Conservation (phyloP, 1,140 invertebrate genomes). For the Vollenhovia emeryi region DNA sequence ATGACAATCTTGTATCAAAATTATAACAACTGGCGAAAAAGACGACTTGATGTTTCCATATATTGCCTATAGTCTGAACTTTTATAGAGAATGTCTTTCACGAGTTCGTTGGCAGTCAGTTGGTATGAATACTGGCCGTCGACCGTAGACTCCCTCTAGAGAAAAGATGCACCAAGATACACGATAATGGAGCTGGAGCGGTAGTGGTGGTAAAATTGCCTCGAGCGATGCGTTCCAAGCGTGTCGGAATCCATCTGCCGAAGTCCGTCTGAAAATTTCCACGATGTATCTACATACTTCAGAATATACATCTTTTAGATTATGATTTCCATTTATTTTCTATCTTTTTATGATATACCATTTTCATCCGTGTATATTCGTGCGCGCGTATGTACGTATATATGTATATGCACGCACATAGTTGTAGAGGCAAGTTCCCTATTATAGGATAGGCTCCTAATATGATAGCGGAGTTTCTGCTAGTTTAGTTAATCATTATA, state of each 20-base stretch:
- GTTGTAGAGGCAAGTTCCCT: too few relatives aligned
- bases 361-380: background rate
- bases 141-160: background rate
- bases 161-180: background rate
- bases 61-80: background rate
- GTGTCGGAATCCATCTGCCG: background rate
- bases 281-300: background rate
- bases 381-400: too few relatives aligned
- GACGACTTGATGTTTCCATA: background rate
- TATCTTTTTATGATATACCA: background rate
- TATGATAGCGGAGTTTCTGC: too few relatives aligned
- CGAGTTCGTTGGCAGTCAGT: background rate
- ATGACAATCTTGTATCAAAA: background rate
- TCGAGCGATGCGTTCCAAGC: too few relatives aligned
- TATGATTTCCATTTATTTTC: background rate
- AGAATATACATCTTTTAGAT: background rate
- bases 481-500: too few relatives aligned
- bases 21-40: background rate
- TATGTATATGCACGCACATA: too few relatives aligned
- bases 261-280: background rate
- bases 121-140: background rate
- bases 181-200: background rate
- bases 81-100: background rate
- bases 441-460: too few relatives aligned
- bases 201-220: conserved; percentile 1